These are phyloP conservation scores for Rotaria sp. DNA, from an alignment of 2,888 invertebrate species.

Conservation along the genomic window DNA sequence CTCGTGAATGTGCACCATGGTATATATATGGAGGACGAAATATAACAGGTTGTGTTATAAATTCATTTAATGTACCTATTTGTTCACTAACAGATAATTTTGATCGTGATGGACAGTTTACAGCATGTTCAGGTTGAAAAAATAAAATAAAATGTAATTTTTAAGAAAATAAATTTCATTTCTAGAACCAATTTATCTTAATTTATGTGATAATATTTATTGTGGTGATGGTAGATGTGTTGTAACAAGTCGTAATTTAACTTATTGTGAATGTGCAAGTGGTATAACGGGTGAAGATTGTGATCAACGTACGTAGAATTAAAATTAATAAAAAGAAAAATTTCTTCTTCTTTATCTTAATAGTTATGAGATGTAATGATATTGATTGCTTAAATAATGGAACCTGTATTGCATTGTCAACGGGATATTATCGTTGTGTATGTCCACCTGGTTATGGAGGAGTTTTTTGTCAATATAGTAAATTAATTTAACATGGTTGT, in stretches of 20 bases:
- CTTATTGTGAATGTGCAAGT: constrained; percentile 25
- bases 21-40: constrained; percentile 2
- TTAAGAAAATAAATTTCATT: not conserved
- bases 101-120: constrained; percentile 11
- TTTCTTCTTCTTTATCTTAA: not conserved
- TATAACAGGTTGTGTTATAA: not conserved
- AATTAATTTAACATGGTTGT: not conserved
- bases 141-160: not conserved
- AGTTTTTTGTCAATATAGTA: constrained; percentile 32
- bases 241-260: not conserved
- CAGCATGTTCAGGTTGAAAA: not conserved
- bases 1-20: not conserved
- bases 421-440: not conserved
- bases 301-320: constrained; percentile 20
- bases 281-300: constrained; percentile 36
- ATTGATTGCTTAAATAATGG: constrained; percentile 32
- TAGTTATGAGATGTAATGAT: not conserved
- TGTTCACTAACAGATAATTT: constrained; percentile 11
- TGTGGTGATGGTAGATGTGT: not conserved
- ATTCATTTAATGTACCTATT: not conserved
- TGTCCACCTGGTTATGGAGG: constrained; percentile 34
- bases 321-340: not conserved
- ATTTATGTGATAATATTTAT: not conserved
- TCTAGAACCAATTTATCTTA: not conserved
- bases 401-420: not conserved